phyloP scores from a whole-genome alignment of 2,113 vertebrate species.

The Sakesphorus luctuosus region DNA sequence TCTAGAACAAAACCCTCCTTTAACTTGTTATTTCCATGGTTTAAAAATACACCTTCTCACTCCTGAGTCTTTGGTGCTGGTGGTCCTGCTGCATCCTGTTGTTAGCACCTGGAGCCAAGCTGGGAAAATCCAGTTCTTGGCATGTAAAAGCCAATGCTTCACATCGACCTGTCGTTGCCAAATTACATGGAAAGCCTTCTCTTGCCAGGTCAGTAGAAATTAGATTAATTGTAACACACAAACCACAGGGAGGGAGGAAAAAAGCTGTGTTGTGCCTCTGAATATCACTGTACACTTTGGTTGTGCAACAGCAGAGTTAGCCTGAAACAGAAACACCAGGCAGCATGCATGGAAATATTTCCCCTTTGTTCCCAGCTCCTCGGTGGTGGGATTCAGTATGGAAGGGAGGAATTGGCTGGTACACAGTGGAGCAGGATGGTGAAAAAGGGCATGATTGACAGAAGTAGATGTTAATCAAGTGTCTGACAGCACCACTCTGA shows the following conservation, averaged over 20 bases:
- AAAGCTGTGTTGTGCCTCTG: not conserved
- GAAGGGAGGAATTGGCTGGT: not conserved
- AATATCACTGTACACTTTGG: not conserved
- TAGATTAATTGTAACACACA: conserved; percentile 69
- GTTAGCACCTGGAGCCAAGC: conserved; percentile 45
- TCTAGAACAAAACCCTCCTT: conserved; percentile 29
- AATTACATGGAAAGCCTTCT: conserved; percentile 21
- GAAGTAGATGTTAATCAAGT: not conserved
- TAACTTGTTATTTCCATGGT: conserved; percentile 54
- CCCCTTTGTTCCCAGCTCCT: not conserved
- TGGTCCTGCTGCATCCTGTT: conserved; percentile 33
- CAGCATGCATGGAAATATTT: not conserved
- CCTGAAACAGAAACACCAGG: not conserved
- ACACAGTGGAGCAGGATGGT: not conserved
- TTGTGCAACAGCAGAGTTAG: not conserved
- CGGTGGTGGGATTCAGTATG: not conserved
- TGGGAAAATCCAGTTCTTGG: conserved; percentile 51
- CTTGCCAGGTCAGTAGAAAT: conserved; percentile 62
- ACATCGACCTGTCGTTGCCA: not conserved
- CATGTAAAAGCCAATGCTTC: not conserved
- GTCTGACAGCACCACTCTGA: not conserved
- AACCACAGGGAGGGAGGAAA: not conserved
- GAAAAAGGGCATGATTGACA: not conserved
- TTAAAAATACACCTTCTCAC: conserved; percentile 52
- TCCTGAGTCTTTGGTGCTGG: conserved; percentile 21